These are phyloP conservation scores for Sceloporus undulatus DNA, from an alignment of 2,113 vertebrate species.

Conservation along the genomic window DNA sequence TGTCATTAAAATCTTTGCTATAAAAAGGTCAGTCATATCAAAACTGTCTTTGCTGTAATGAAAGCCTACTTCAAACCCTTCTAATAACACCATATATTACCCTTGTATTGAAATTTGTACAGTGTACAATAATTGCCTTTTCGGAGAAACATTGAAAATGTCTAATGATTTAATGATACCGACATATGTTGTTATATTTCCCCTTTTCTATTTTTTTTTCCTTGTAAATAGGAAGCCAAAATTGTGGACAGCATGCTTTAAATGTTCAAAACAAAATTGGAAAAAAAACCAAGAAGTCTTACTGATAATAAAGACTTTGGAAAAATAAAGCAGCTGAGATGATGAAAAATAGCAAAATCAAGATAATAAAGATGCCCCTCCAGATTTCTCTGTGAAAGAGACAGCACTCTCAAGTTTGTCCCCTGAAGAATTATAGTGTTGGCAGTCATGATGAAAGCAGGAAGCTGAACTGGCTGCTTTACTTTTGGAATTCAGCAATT, in stretches of 20 bases:
- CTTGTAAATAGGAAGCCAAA: too few relatives aligned
- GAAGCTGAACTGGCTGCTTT: too few relatives aligned
- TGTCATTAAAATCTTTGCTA: slow-evolving; percentile 1
- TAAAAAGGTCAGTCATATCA: slow-evolving; percentile 38
- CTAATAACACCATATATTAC: background rate
- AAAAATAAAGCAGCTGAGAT: too few relatives aligned
- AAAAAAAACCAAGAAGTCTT: background rate
- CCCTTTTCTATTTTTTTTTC: background rate
- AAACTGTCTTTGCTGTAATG: background rate
- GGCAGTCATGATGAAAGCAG: too few relatives aligned
- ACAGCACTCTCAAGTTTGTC: too few relatives aligned
- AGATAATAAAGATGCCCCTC: too few relatives aligned
- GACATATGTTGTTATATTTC: background rate
- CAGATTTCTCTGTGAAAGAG: too few relatives aligned
- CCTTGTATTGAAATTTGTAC: slow-evolving; percentile 34
- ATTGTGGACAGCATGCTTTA: background rate
- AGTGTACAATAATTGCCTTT: background rate
- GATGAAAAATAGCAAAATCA: too few relatives aligned
- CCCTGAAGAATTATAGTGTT: too few relatives aligned
- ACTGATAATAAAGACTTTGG: background rate
- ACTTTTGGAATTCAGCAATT: background rate
- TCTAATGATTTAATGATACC: background rate
- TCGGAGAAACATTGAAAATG: background rate
- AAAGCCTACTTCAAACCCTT: slow-evolving; percentile 7
- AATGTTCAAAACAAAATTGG: slow-evolving; percentile 5